phyloP scores from a whole-genome alignment of 2,113 vertebrate species.

The Trogon surrucura region DNA sequence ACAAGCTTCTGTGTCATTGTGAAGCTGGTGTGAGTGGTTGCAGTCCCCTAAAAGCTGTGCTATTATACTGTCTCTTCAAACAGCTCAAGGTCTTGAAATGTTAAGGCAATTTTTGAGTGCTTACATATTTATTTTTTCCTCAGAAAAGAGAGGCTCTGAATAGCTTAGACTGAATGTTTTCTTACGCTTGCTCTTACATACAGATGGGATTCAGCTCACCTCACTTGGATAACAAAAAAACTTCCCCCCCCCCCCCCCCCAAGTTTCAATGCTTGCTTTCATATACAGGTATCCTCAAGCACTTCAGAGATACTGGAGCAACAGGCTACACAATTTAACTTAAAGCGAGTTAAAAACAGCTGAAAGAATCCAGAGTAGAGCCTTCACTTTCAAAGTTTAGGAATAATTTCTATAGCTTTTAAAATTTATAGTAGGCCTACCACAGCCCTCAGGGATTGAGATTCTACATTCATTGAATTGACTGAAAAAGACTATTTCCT shows the following conservation, averaged over 20 bases:
- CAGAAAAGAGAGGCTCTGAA: background rate
- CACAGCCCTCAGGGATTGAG: background rate
- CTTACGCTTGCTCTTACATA: background rate
- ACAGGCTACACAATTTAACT: background rate
- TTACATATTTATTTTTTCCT: background rate
- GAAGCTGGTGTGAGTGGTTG: background rate
- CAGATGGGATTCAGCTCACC: background rate
- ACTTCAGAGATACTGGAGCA: background rate
- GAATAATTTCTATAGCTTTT: background rate
- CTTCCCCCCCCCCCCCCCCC: too few relatives aligned
- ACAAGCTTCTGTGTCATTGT: background rate
- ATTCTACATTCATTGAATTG: background rate
- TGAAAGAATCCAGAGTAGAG: background rate
- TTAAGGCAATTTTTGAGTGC: too few relatives aligned
- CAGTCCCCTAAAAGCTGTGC: background rate
- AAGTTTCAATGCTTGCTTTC: background rate
- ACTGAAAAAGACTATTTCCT: background rate
- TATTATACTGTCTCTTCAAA: background rate
- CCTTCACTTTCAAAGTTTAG: conserved; percentile 4
- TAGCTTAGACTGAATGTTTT: background rate
- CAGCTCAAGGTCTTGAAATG: background rate
- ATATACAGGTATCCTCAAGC: background rate
- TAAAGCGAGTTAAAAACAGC: background rate
- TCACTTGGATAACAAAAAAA: background rate
- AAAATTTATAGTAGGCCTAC: background rate